phyloP scores from a whole-genome alignment of 2,797 vertebrate species.

The Hapalemur alaotrensis region DNA sequence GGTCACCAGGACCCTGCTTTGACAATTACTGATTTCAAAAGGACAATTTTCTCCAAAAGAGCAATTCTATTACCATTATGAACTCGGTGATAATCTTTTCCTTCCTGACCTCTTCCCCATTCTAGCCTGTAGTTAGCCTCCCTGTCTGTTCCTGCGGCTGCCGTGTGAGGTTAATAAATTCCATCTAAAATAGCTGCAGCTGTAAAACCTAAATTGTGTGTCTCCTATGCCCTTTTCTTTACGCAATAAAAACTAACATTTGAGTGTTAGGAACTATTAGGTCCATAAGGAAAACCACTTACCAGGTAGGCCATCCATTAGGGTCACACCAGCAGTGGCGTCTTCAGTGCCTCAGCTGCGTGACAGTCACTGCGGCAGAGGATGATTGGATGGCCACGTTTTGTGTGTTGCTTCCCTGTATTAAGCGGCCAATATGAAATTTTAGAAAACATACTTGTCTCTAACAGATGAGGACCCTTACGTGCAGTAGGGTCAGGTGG shows the following conservation, averaged over 20 bases:
- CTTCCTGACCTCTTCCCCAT: not conserved
- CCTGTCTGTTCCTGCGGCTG: not conserved
- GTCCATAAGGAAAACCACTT: not conserved
- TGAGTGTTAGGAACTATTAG: not conserved
- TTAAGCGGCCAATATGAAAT: not conserved
- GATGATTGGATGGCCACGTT: not conserved
- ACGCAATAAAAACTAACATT: not conserved
- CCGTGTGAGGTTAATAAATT: constrained; percentile 4
- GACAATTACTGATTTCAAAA: not conserved
- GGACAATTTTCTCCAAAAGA: not conserved
- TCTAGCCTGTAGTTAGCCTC: not conserved
- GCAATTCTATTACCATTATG: not conserved
- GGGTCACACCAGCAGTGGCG: not conserved
- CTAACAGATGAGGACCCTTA: not conserved
- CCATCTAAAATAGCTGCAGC: not conserved
- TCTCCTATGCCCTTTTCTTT: constrained; percentile 26
- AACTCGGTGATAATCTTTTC: not conserved
- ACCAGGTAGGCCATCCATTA: not conserved
- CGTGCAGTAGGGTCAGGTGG: not conserved
- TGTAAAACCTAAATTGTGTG: constrained; percentile 23
- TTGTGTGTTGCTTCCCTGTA: not conserved
- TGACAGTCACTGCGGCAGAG: not conserved
- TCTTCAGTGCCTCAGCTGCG: not conserved
- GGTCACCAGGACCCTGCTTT: not conserved
- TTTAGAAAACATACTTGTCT: not conserved